Base-by-base conservation (phyloP, 2,113 vertebrate species). In the Brachypteracias leptosomus region DNA sequence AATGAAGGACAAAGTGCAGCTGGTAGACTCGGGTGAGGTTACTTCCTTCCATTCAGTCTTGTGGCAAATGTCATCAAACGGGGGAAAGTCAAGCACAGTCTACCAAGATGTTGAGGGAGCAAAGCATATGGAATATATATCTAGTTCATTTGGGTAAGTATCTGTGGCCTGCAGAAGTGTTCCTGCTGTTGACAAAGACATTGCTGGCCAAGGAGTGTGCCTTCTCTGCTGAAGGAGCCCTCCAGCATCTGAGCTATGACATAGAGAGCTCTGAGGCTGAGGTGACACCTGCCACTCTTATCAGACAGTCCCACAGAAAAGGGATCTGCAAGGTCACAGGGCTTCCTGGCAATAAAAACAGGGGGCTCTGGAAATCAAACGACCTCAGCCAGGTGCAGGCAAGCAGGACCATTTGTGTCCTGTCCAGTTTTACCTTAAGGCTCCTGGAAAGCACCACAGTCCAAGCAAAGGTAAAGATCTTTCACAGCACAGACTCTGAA, bases 21-120 rank as follows among this genome's bases (percentile, higher is more conserved):
- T 88, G 79, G 63, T 35, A 83, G 29, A 28, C 58, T 70, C 67
- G 83, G 68, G 46, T 59, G 77, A 29, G 42, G 85, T 80, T 83
- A 46, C 49, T 95, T 88, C 93, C 94, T 94, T 94, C 78, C 82
- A 24, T 65, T 91, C 81, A 88, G 54, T 52, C 85, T 79, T 79
- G 62, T 58, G 86, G 82, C 47, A 66, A 72, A 83, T 38, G 36
- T 79, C 7, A 0, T 66, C 42, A 20, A 84, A 66, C 54, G 51
- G 73, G 25, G 86, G 51, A 73, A 63, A 90, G 67, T 58, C 42
- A 83, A 86, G 79, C 20, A 55, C 13, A 36, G 59, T 22, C 59
- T 58, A 55, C 42, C 55, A 66, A 92, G 29, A 55, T 17, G 38
- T 1, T 67, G 51, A 89, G 16, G 20, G 42, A 24, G 35, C 7